Conservation (phyloP, 2,113 vertebrate genomes). For the Apodemus sylvaticus region DNA sequence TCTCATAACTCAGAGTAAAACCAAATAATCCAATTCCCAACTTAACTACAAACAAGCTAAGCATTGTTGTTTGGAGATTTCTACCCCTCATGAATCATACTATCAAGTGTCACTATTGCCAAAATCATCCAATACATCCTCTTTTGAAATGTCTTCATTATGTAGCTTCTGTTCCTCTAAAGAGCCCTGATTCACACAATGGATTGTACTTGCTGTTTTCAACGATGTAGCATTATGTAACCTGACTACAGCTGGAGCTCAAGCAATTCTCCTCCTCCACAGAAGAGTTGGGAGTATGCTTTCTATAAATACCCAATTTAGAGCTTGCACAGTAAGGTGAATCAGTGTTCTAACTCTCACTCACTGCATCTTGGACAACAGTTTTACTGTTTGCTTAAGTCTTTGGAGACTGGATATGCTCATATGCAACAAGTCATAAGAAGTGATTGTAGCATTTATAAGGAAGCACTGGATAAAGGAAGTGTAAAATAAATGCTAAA, state of each 20-base stretch:
- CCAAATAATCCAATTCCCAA: not conserved
- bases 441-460: not conserved
- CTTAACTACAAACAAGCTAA: not conserved
- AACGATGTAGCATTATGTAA: not conserved
- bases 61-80: not conserved
- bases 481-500: not conserved
- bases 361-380: not conserved
- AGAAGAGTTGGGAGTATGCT: not conserved
- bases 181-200: not conserved
- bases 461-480: not conserved
- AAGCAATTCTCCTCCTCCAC: not conserved
- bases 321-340: not conserved
- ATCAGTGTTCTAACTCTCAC: not conserved
- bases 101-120: not conserved
- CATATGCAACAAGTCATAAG: not conserved
- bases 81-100: not conserved
- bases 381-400: not conserved
- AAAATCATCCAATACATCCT: not conserved
- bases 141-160: too few species aligned
- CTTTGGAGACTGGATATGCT: not conserved
- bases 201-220: conserved; percentile 12
- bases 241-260: not conserved
- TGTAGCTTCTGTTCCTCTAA: not conserved
- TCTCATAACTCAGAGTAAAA: not conserved
- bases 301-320: not conserved